Evolutionary conservation across 2,113 vertebrate species (phyloP), one percentile per base, ranked within the genome.

Genomic region (Grammomys surdaster): DNA sequence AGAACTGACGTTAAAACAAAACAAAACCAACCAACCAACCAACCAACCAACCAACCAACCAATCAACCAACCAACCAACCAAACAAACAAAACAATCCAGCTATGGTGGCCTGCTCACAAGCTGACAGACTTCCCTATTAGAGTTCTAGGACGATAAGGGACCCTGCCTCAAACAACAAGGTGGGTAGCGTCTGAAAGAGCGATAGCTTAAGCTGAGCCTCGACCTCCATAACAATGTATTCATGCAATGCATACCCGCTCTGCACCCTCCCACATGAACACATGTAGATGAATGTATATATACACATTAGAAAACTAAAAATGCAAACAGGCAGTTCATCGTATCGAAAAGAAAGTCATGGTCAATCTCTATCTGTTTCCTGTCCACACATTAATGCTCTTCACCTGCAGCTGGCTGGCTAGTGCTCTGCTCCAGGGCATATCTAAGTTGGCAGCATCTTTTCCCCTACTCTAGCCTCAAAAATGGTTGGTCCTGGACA

Each of bases 321-420:
- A 33, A 94, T 46, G 54, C 31, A 75, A 82, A 46, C 40, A 19
- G 40, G 40, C 12, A 82, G 51, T 65, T 58, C 12, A 17, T 72
- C 28, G 31, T 63, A 85, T 89, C 51, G 63, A 89, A 60, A 36
- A 76, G 70, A 80, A 94, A 95, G 48, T 90, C 40, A 96, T 51
- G n/a, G 4, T 60, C 40, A 4, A 16, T 90, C 28, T 14, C 33
- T 16, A 5, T 69, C 56, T 31, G 72, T 20, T 33, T 63, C 1
- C 2, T 28, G 33, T 1, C 12, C 78, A 13, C 2, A 17, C 6
- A 7, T 1, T 1, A n/a, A 33, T 19, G 26, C 48, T 33, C 13
- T 5, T 70, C 13, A 10, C 1, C 6, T 36, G 10, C 0, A 33
- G 40, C 40, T 63, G 7, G 65, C n/a, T 43, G 7, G 43, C 36